These are phyloP conservation scores for Pollenia angustigena DNA, from an alignment of 2,888 invertebrate species.

Conservation along the genomic window DNA sequence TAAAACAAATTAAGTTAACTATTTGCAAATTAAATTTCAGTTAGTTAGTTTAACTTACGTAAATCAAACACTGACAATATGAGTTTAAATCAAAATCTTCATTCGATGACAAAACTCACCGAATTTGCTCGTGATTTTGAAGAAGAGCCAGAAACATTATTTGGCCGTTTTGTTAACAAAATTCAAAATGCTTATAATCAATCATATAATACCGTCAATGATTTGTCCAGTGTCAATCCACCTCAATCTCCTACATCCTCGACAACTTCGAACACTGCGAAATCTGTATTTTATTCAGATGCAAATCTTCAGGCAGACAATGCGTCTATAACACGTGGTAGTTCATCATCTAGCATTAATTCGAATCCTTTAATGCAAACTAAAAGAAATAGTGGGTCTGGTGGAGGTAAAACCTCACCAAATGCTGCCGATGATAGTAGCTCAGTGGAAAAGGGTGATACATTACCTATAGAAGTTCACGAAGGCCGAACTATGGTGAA, in stretches of 20 bases:
- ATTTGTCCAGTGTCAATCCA: constrained; percentile 78
- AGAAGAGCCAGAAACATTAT: constrained; percentile 83
- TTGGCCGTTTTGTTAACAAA: constrained; percentile 84
- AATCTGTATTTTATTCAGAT: constrained; percentile 80
- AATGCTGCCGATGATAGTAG: constrained; percentile 78
- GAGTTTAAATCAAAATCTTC: constrained; percentile 85
- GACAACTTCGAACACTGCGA: constrained; percentile 69
- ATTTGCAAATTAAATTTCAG: neutral
- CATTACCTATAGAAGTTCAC: constrained; percentile 78
- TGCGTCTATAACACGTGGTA: constrained; percentile 48
- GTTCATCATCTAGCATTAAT: constrained; percentile 69
- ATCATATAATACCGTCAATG: constrained; percentile 83
- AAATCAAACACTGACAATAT: constrained; percentile 61
- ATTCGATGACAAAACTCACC: constrained; percentile 88
- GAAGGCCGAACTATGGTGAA: constrained; percentile 89
- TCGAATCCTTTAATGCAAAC: constrained; percentile 46
- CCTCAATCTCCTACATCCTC: constrained; percentile 57
- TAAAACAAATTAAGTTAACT: constrained; percentile 60
- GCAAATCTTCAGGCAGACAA: constrained; percentile 53
- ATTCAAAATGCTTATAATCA: constrained; percentile 84
- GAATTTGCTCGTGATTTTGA: constrained; percentile 88
- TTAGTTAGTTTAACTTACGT: neutral
- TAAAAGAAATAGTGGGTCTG: constrained; percentile 43
- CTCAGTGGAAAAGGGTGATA: constrained; percentile 76
- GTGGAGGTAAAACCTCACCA: constrained; percentile 68